phyloP scores from a whole-genome alignment of 1,140 invertebrate genomes.

The Zaprionus gabonicus region DNA sequence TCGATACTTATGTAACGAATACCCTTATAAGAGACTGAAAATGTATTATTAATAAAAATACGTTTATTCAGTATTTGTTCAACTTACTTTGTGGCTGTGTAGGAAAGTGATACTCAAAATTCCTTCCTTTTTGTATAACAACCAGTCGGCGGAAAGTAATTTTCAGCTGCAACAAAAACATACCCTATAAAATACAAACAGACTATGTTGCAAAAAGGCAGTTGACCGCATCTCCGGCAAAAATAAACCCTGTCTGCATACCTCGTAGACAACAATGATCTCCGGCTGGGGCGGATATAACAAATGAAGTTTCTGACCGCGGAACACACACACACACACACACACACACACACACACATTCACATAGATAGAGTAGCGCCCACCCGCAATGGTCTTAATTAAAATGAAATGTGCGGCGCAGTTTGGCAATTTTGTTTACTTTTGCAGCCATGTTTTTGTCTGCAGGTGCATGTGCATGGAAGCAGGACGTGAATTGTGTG shows the following conservation, averaged over 20 bases:
- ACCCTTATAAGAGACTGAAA: not conserved
- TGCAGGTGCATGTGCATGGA: slow-evolving; percentile 7
- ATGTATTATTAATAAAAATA: not conserved
- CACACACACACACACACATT: not conserved
- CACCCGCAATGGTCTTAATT: slow-evolving; percentile 25
- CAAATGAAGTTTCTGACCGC: slow-evolving; percentile 9
- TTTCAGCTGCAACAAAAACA: slow-evolving; percentile 4
- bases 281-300: slow-evolving; percentile 1
- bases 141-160: not conserved
- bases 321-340: not conserved
- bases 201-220: not conserved
- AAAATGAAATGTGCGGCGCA: slow-evolving; percentile 26
- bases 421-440: slow-evolving; percentile 23
- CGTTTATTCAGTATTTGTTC: too few relatives aligned
- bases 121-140: not conserved
- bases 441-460: slow-evolving; percentile 9
- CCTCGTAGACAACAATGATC: slow-evolving; percentile 2
- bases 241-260: not conserved
- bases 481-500: not conserved
- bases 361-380: not conserved
- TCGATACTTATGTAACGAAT: too few relatives aligned
- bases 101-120: not conserved
- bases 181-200: slow-evolving; percentile 1
- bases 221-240: slow-evolving; percentile 2
- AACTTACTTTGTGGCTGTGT: too few relatives aligned